Percentiles rank a stretch among this genome's conserved stretches.
phyloP scores from a whole-genome alignment of 2,797 vertebrate species.

The Podargus strigoides region DNA sequence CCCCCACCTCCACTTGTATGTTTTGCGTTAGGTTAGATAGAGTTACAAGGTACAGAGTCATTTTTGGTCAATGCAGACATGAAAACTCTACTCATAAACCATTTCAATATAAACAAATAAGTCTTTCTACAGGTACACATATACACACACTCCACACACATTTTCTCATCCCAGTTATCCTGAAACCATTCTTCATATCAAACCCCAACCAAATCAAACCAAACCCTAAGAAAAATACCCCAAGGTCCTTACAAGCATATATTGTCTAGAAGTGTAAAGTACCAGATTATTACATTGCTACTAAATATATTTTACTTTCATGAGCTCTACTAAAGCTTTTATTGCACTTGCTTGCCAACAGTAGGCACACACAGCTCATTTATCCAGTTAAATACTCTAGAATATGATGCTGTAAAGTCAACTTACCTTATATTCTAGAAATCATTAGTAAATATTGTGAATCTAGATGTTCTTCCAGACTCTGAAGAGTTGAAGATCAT shows the following conservation, averaged over 20 bases:
- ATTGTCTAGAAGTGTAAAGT: neutral
- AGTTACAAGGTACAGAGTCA: neutral
- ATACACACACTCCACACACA: neutral
- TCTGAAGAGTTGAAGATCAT: neutral
- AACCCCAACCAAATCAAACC: neutral
- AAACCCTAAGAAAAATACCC: neutral
- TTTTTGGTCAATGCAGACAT: neutral
- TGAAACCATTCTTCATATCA: neutral
- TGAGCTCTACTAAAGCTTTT: neutral
- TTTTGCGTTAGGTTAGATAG: neutral
- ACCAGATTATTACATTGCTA: neutral
- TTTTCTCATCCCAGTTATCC: neutral
- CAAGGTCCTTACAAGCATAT: neutral
- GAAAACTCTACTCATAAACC: slow-evolving; percentile 11
- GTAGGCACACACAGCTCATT: neutral
- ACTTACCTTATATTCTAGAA: neutral
- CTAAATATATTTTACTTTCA: slow-evolving; percentile 5
- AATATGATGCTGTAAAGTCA: neutral
- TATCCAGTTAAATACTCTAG: neutral
- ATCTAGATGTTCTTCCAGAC: neutral
- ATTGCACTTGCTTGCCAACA: neutral
- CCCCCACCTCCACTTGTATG: neutral
- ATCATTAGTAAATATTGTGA: neutral
- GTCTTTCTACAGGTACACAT: neutral
- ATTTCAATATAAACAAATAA: slow-evolving; percentile 24